Base-by-base conservation (phyloP, 2,113 vertebrate species). In the Rhagologus leucostigma region DNA sequence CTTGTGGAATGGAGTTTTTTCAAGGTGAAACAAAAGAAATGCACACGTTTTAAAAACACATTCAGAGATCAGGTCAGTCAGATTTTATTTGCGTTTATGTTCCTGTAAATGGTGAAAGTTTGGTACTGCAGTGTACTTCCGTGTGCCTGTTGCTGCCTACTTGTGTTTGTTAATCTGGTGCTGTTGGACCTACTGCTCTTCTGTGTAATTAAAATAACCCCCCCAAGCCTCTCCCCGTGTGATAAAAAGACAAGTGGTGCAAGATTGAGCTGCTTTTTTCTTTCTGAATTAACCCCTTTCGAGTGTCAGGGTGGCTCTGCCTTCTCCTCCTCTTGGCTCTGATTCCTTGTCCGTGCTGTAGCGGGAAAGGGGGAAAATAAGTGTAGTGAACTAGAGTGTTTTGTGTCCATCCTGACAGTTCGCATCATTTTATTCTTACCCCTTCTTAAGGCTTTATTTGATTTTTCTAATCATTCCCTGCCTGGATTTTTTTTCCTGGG, bases 171-270 rank as follows among this genome's bases (percentile, higher is more conserved):
- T 89, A 76, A 65, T 46, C 67, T 81, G 59, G 56, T 94, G 59
- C 71, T 89, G n/a, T 71, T 93, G 73, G 83, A 30, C 68, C 86
- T 57, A 7, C 52, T 93, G 62, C 82, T 90, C 67, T 83, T 91
- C 11, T 65, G 52, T 83, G 53, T 55, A 75, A 81, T 75, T 81
- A 78, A 84, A 95, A 70, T 47, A 91, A 46, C 39, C 42, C 76
- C 76, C 60, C n/a, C 22, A 24, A 81, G 32, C 59, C 53, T 42
- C 18, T 46, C 52, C 20, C 3, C 29, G 11, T 2, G 2, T 56
- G 68, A 77, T 85, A 76, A 56, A 71, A 90, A 55, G 50, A 67
- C 42, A 33, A 93, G 44, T 50, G 16, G 20, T 65, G 27, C 7
- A 49, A 70, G 50, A 47, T 11, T 33, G 29, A 68, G 16, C 39